phyloP scores from a whole-genome alignment of 1,140 invertebrate genomes.

The Nasonia giraulti region DNA sequence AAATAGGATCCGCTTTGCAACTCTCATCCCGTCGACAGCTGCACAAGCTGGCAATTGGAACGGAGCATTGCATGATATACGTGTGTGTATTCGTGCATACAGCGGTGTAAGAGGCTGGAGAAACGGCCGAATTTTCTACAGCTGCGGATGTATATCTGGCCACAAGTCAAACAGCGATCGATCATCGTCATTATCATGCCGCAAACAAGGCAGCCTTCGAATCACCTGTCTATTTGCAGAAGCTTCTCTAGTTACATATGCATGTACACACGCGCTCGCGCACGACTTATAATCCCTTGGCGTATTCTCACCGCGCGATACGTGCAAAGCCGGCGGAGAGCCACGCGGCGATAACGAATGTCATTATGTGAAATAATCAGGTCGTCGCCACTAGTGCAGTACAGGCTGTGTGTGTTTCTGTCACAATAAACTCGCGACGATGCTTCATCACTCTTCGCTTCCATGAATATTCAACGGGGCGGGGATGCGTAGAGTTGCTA shows the following conservation, averaged over 20 bases:
- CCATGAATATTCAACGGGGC: constrained; percentile 40
- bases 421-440: neutral
- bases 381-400: neutral
- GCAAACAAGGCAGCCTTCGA: neutral
- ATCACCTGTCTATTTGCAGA: neutral
- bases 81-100: neutral
- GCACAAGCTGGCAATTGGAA: neutral
- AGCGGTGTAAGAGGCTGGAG: neutral
- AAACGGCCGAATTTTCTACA: neutral
- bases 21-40: too few relatives aligned
- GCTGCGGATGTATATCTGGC: neutral
- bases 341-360: constrained; percentile 24
- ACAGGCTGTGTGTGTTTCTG: neutral
- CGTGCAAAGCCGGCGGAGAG: neutral
- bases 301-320: neutral
- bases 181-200: neutral
- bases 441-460: neutral
- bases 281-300: neutral
- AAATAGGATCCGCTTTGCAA: too few relatives aligned
- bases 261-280: neutral
- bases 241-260: neutral
- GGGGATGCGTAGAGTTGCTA: neutral
- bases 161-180: neutral
- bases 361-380: constrained; percentile 47
- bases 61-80: neutral